Conservation (phyloP, 2,888 invertebrate species). For the Hirtodrosophila trivittata region DNA sequence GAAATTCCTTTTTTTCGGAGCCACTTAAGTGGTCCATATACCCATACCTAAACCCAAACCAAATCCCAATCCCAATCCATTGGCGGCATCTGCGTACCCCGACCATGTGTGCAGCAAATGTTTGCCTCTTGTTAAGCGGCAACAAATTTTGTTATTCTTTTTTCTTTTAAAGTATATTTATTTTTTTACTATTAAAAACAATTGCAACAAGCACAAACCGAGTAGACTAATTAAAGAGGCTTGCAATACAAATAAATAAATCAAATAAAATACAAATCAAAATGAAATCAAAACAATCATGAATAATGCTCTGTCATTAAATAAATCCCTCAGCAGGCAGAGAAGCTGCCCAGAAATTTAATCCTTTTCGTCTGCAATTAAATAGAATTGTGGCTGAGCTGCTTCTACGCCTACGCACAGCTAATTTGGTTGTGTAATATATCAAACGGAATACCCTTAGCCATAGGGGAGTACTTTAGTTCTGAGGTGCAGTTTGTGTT, state of each 20-base stretch:
- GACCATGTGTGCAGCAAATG: constrained; percentile 76
- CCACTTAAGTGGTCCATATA: constrained; percentile 54
- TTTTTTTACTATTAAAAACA: constrained; percentile 26
- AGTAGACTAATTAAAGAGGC: constrained; percentile 58
- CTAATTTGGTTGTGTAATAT: constrained; percentile 13
- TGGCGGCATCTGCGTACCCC: constrained; percentile 32
- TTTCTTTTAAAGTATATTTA: constrained; percentile 20
- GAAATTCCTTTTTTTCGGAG: constrained; percentile 55
- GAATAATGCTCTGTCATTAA: constrained; percentile 28
- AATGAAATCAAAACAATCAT: constrained; percentile 49
- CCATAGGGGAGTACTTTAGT: not conserved
- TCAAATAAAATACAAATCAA: constrained; percentile 50
- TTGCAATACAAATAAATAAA: constrained; percentile 45
- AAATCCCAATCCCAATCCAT: constrained; percentile 12
- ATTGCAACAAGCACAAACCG: constrained; percentile 54
- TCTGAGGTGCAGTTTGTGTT: constrained; percentile 1
- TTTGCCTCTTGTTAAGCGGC: constrained; percentile 38
- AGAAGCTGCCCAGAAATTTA: constrained; percentile 48
- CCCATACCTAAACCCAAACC: not conserved
- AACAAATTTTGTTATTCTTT: constrained; percentile 39
- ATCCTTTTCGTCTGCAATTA: constrained; percentile 57
- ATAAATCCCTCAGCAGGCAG: constrained; percentile 13
- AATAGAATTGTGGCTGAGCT: constrained; percentile 32
- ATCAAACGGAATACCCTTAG: constrained; percentile 17
- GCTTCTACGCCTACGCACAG: constrained; percentile 1